Evolutionary conservation across 2,888 invertebrate species (phyloP), one percentile per base, ranked within the genome.

Genomic region (Cephalotes varians): DNA sequence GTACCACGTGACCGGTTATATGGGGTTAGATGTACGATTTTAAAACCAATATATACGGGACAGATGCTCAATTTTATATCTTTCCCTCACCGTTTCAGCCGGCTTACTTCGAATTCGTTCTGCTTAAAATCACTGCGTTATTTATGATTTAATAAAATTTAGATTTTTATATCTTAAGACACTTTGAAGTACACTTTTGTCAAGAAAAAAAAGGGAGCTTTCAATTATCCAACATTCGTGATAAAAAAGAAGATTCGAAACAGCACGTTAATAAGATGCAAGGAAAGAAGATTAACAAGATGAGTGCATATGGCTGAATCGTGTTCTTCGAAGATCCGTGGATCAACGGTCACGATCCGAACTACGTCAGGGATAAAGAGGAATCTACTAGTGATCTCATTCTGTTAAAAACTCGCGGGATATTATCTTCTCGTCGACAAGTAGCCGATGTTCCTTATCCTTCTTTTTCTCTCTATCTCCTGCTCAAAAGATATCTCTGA

Each of bases 21-120:
- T 51, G 80, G 88, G 83, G 76, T 84, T 85, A 77, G 84, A 85
- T 82, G 56, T 86, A 86, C 74, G 76, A 83, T 82, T 79, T 81
- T 83, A 81, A 81, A 85, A 65, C 71, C 87, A 86, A 89, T 84
- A 40, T 34, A 90, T 91, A 91, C 88, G 91, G 91, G 91, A 77
- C 91, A 91, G 90, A 91, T 91, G 91, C 79, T 88, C 80, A 77
- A 76, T 79, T 82, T 81, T 64, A 64, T 62, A 74, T 82, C 74
- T 62, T 62, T 65, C 15, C 15, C 12, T 7, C n/a, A 7, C 2
- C 40, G 7, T 28, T 40, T 72, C 51, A n/a, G 12, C 25, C 12
- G 51, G 3, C 0, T 51, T 21, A 34, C 18, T 58, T 49, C 12
- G 4, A 12, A 10, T 40, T 31, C 15, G 6, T 56, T 44, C 21